Conservation (phyloP, 1,140 invertebrate genomes). For the Gyrodactylus bullatarudis region DNA sequence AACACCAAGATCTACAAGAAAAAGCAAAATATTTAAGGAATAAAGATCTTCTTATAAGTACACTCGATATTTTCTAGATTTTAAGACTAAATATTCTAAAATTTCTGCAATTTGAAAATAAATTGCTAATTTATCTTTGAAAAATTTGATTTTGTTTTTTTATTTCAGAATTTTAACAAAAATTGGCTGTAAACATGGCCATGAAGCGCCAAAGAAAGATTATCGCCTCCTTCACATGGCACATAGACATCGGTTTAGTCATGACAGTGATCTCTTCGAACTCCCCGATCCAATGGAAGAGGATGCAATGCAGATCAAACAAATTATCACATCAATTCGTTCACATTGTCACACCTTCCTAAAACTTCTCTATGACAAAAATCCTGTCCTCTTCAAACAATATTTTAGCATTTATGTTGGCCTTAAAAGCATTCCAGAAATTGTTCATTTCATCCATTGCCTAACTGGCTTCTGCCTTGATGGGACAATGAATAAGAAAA, state of each 20-base stretch:
- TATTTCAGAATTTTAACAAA: neutral
- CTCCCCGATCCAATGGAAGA: neutral
- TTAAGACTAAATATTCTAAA: no score
- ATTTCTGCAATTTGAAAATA: no score
- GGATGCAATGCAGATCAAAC: neutral
- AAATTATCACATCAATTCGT: neutral
- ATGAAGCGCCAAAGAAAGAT: neutral
- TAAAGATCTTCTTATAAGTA: no score
- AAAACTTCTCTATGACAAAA: constrained; percentile 6
- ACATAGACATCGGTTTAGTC: no score
- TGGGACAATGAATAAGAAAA: constrained; percentile 23
- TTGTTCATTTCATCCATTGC: constrained; percentile 68
- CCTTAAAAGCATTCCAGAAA: constrained; percentile 35
- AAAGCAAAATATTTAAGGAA: no score
- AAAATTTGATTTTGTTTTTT: no score
- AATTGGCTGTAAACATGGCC: neutral
- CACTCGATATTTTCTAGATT: no score
- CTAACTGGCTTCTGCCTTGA: constrained; percentile 77
- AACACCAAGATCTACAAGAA: no score
- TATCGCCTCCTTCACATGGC: neutral
- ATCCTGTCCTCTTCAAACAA: constrained; percentile 23
- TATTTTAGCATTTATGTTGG: constrained; percentile 41
- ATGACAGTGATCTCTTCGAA: no score
- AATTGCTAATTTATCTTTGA: no score
- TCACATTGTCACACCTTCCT: neutral